Percentiles rank a stretch among this genome's conserved stretches.
phyloP scores from a whole-genome alignment of 2,888 invertebrate genomes.

The Herminia tarsipennalis region DNA sequence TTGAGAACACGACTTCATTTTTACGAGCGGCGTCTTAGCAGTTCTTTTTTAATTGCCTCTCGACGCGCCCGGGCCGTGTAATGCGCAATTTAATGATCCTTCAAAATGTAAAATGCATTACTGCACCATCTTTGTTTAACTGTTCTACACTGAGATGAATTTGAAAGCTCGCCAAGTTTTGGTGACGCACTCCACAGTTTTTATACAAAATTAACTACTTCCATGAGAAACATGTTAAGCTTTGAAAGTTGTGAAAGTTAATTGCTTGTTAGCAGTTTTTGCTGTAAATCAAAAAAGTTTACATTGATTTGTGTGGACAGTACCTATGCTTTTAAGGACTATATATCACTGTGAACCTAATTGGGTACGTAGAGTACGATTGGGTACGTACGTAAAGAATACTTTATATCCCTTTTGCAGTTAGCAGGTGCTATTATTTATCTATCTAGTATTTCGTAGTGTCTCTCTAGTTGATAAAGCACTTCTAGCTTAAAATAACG shows the following conservation, averaged over 20 bases:
- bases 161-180: conserved; percentile 45
- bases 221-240: not conserved
- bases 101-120: conserved; percentile 83
- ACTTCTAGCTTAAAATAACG: not conserved
- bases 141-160: conserved; percentile 54
- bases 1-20: conserved; percentile 79
- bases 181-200: conserved; percentile 12
- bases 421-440: too few relatives aligned
- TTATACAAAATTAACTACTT: conserved; percentile 6
- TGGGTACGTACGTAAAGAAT: too few relatives aligned
- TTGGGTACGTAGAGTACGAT: too few relatives aligned
- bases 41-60: conserved; percentile 83
- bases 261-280: not conserved
- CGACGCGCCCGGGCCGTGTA: conserved; percentile 72
- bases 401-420: too few relatives aligned
- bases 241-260: not conserved
- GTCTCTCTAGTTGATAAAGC: too few relatives aligned
- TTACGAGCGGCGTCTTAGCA: conserved; percentile 79
- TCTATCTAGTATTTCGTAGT: too few relatives aligned
- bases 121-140: conserved; percentile 79
- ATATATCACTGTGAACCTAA: too few relatives aligned
- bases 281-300: not conserved
- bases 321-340: too few relatives aligned
- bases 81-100: conserved; percentile 83
- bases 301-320: too few relatives aligned